These are phyloP conservation scores for Salvelinus namaycush DNA, from an alignment of 2,113 vertebrate genomes.

Conservation along the genomic window DNA sequence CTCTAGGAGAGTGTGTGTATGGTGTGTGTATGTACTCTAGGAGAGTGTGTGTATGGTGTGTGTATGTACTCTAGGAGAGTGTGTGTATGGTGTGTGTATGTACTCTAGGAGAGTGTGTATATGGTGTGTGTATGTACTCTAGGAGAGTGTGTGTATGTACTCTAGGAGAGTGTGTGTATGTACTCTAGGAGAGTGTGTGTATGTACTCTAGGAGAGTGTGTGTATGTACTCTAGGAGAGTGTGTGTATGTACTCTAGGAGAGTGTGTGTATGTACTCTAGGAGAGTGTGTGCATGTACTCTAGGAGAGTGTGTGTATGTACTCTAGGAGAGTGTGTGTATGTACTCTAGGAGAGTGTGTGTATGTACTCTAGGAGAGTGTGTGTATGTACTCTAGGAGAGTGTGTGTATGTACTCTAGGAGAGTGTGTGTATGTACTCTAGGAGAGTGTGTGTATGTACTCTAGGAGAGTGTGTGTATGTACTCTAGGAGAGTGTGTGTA, in stretches of 20 bases:
- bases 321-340: too few species aligned
- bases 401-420: neutral
- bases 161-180: slow-evolving; percentile 13
- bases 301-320: slow-evolving; percentile 13
- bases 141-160: neutral
- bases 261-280: slow-evolving; percentile 5
- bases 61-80: neutral
- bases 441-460: slow-evolving; percentile 10
- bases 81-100: slow-evolving; percentile 4
- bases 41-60: too few species aligned
- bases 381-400: neutral
- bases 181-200: too few species aligned
- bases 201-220: slow-evolving; percentile 8
- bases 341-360: slow-evolving; percentile 11
- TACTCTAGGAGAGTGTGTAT: slow-evolving; percentile 11
- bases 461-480: too few species aligned
- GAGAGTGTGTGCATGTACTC: neutral
- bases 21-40: slow-evolving; percentile 9
- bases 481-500: slow-evolving; percentile 12
- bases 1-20: too few species aligned
- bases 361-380: neutral
- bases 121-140: slow-evolving; percentile 10
- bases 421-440: neutral
- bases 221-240: neutral
- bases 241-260: neutral